phyloP scores from a whole-genome alignment of 1,140 invertebrate genomes.

The Drosophila dunni region DNA sequence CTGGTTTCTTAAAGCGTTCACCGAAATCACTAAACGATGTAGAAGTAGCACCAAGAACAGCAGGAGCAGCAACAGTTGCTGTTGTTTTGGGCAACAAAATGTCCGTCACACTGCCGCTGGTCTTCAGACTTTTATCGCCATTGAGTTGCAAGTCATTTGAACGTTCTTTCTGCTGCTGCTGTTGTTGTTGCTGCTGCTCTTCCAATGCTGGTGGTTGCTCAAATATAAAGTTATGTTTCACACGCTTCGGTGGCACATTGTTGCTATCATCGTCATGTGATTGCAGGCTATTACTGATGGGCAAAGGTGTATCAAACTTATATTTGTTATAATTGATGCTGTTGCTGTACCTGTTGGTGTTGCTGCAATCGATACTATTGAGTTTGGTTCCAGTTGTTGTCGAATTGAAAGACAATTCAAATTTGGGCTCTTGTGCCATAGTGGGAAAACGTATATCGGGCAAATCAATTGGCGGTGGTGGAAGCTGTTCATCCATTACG shows the following conservation, averaged over 20 bases:
- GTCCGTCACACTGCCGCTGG: slow-evolving; percentile 14
- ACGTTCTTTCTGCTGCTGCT: neutral
- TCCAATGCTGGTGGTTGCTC: slow-evolving; percentile 12
- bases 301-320: slow-evolving; percentile 26
- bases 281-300: neutral
- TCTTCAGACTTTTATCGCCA: slow-evolving; percentile 11
- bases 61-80: neutral
- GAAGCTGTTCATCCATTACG: slow-evolving; percentile 69
- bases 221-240: slow-evolving; percentile 25
- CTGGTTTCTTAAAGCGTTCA: slow-evolving; percentile 86
- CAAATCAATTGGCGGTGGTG: slow-evolving; percentile 86
- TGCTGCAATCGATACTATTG: slow-evolving; percentile 6
- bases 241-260: slow-evolving; percentile 1
- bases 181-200: neutral
- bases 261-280: neutral
- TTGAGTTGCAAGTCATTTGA: slow-evolving; percentile 7
- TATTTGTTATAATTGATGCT: slow-evolving; percentile 5
- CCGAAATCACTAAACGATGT: slow-evolving; percentile 80
- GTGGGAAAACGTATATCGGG: slow-evolving; percentile 87
- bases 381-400: neutral
- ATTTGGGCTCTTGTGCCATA: slow-evolving; percentile 86
- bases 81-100: slow-evolving; percentile 8
- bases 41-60: neutral
- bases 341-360: neutral
- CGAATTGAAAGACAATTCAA: slow-evolving; percentile 83